phyloP scores from a whole-genome alignment of 2,888 invertebrate species.

The Sisyra nigra region DNA sequence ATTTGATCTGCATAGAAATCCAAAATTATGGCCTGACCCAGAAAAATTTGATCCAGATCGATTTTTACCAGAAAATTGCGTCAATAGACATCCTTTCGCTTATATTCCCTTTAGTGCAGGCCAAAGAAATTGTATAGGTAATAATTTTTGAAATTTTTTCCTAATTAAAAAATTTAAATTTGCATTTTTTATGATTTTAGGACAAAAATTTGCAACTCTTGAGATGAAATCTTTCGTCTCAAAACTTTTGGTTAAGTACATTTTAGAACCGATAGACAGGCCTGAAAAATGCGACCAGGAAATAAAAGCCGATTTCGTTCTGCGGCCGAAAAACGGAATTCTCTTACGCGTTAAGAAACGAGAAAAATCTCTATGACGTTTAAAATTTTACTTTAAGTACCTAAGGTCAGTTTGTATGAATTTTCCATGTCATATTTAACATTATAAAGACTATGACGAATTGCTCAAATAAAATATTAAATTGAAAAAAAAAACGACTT shows the following conservation, averaged over 20 bases:
- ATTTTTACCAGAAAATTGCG: conserved; percentile 4
- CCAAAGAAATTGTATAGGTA: conserved; percentile 7
- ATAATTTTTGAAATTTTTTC: neutral
- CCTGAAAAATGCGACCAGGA: conserved; percentile 17
- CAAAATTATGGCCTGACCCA: conserved; percentile 6
- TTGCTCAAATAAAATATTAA: too few relatives aligned
- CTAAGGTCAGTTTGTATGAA: too few relatives aligned
- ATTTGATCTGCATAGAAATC: conserved; percentile 5
- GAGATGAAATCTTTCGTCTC: conserved; percentile 20
- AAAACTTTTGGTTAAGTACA: conserved; percentile 32
- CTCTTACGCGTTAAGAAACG: too few relatives aligned
- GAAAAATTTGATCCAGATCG: conserved; percentile 7
- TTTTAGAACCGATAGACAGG: conserved; percentile 27
- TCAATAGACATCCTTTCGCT: conserved; percentile 6
- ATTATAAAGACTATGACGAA: too few relatives aligned
- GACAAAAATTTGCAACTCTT: conserved; percentile 24
- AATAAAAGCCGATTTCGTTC: too few relatives aligned
- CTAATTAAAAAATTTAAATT: neutral
- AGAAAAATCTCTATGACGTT: too few relatives aligned
- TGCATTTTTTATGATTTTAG: conserved; percentile 23
- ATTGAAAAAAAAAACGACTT: too few relatives aligned
- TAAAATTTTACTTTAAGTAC: too few relatives aligned
- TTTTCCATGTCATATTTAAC: too few relatives aligned
- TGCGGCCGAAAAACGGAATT: too few relatives aligned
- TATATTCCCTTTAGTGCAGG: conserved; percentile 7